Evolutionary conservation across 2,113 vertebrate genomes (phyloP).

Genomic region (Sebastes schlegelii): DNA sequence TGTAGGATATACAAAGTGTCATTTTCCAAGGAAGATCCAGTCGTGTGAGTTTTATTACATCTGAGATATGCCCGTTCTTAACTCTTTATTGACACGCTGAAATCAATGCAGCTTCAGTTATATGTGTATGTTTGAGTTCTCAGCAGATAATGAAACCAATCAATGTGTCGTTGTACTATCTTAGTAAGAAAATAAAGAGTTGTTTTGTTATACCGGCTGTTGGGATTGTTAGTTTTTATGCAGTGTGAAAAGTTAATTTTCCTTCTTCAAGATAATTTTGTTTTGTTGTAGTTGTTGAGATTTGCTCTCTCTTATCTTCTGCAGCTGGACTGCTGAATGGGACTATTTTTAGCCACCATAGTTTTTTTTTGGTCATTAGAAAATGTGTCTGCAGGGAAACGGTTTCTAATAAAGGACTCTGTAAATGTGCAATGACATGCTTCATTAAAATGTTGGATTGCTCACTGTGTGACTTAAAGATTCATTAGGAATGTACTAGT

Average conservation of each 20-base stretch:
- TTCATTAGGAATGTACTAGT: background rate
- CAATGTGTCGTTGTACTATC: background rate
- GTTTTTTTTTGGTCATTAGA: slow-evolving; percentile 1
- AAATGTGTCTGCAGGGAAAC: slow-evolving; percentile 23
- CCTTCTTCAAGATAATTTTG: background rate
- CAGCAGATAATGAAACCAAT: slow-evolving; percentile 8
- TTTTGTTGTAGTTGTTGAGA: background rate
- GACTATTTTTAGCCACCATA: slow-evolving; percentile 27
- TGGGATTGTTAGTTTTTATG: background rate
- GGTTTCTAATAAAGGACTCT: slow-evolving; percentile 7
- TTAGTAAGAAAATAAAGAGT: slow-evolving; percentile 19
- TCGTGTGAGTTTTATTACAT: slow-evolving; percentile 77
- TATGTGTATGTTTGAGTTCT: slow-evolving; percentile 10
- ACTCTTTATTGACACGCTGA: background rate
- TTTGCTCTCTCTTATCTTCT: slow-evolving; percentile 16
- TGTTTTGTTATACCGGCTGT: background rate
- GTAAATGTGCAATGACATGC: slow-evolving; percentile 13
- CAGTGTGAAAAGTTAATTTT: background rate
- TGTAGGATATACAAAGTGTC: background rate
- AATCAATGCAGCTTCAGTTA: background rate
- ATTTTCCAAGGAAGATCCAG: slow-evolving; percentile 7
- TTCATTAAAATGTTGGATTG: slow-evolving; percentile 3
- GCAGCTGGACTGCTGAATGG: slow-evolving; percentile 31
- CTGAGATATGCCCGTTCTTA: background rate
- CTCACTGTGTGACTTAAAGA: slow-evolving; percentile 1